Base-by-base conservation (phyloP, 2,113 vertebrate species). In the Megalops atlanticus region DNA sequence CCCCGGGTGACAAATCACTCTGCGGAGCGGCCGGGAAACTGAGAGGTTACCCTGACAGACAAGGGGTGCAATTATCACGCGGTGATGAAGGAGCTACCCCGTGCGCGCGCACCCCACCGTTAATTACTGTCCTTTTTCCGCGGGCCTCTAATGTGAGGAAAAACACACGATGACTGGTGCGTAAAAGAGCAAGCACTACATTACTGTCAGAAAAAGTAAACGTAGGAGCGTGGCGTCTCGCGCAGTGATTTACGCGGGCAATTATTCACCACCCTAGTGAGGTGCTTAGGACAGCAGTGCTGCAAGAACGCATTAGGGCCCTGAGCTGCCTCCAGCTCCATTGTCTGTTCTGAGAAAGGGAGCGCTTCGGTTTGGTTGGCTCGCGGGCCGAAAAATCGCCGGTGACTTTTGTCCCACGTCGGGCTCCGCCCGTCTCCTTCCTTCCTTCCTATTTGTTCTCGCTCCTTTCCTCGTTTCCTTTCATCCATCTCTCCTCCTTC, bases 151-250 rank as follows among this genome's bases (percentile, higher is more conserved):
- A 99, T 97, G 95, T 96, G 97, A 97, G 95, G 96, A 97, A 97
- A 98, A 99, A 99, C 96, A 98, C 91, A 90, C 94, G 91, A 94
- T 98, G 98, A 99, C 98, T 99, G 98, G 97, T 98, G 96, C 97
- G 96, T 96, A 97, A 98, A 99, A 99, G 98, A 99, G 97, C 97
- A 97, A 96, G 96, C 96, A 98, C 96, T 99, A 98, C 97, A 98
- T 99, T 99, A 99, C 97, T 98, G 98, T 98, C 98, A 97, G 95
- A 89, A 97, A 97, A 98, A 98, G 97, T 98, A 99, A 99, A 98
- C 96, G 97, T 95, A 95, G 93, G 92, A 95, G 95, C 89, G 91
- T 91, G n/a, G 87, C 91, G 92, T 95, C 94, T 93, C 76, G 94
- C 87, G 85, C 90, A 35, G 94, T 99, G 98, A 98, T 99, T 98